Base-by-base conservation (phyloP, 2,797 vertebrate genomes). In the Luscinia megarhynchos region DNA sequence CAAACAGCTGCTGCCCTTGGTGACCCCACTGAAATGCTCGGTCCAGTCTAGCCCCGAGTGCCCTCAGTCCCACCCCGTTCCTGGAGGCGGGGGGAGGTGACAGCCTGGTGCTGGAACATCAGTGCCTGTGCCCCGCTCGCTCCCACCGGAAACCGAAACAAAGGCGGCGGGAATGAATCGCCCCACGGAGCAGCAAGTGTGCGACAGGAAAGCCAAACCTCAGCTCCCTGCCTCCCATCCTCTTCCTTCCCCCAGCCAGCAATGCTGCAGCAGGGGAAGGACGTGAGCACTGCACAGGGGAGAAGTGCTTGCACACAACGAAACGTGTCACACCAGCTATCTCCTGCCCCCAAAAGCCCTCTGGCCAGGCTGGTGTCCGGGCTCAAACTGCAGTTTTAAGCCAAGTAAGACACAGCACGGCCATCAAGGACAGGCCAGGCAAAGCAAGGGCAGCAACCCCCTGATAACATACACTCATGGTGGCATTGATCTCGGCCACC, bases 401-500 rank as follows among this genome's bases (percentile, higher is more conserved):
- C 38, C 61, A 27, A 46, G 48, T 58, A 17, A 43, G 57, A 30
- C 30, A 38, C 0, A 1, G 41, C 27, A 70, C 3, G 2, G 7
- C 40, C 51, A 54, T 7, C 36, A 9, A 14, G 17, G n/a, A 46
- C 6, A 5, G 20, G 15, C 9, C 55, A 19, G 1, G 1, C 20
- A 34, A 34, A 40, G 4, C 38, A 54, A 72, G 30, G 45, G 30
- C 73, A 88, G 27, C 12, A 64, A 1, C 13, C 48, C 43, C 17
- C 16, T 6, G 13, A 0, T n/a, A 17, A 34, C 98, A 93, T 98
- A 99, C 98, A 2, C 98, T 99, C 98, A 99, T 98, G 0, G 98
- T 98, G 2, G 98, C 98, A 5, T 99, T 99, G 55, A 98, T 98
- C 96, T 98, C 98, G 0, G 98, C 98, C 91, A 99, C 98, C 0